Evolutionary conservation across 2,888 invertebrate species (phyloP).

Genomic region (Torymus auratus): DNA sequence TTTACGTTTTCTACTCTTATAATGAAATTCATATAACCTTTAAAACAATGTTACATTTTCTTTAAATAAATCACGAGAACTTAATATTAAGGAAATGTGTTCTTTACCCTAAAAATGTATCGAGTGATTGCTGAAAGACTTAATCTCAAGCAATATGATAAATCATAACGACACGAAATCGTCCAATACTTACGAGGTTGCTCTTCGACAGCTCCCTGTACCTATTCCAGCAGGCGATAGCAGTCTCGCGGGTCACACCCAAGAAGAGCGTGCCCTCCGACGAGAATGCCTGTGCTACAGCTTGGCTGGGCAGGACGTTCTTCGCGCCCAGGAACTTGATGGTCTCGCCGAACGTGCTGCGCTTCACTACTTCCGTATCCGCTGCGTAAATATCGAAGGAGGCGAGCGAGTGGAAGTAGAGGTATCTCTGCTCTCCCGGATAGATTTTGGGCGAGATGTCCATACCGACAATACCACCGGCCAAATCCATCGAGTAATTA

Average conservation of each 20-base stretch:
- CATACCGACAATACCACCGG: slow-evolving; percentile 84
- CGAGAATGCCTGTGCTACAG: slow-evolving; percentile 56
- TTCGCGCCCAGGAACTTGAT: slow-evolving; percentile 57
- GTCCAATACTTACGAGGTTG: slow-evolving; percentile 57
- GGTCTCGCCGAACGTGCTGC: slow-evolving; percentile 23
- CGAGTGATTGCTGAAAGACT: too few species aligned
- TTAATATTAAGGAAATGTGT: too few species aligned
- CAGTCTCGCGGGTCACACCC: slow-evolving; percentile 69
- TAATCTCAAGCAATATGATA: too few species aligned
- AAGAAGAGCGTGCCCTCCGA: slow-evolving; percentile 71
- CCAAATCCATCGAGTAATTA: slow-evolving; percentile 79
- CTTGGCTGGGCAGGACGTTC: slow-evolving; percentile 59
- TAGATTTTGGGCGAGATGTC: slow-evolving; percentile 78
- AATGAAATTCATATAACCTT: too few species aligned
- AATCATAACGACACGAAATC: too few species aligned
- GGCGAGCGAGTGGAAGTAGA: slow-evolving; percentile 65
- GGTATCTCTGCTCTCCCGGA: slow-evolving; percentile 40
- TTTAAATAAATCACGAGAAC: too few species aligned
- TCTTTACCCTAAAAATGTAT: too few species aligned
- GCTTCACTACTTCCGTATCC: slow-evolving; percentile 49
- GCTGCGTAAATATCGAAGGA: slow-evolving; percentile 61
- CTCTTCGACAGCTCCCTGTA: slow-evolving; percentile 55
- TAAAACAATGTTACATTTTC: too few species aligned
- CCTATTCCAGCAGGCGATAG: slow-evolving; percentile 75
- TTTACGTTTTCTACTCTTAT: too few species aligned